Percentiles rank a stretch among this genome's conserved stretches.
Evolutionary conservation across 1,140 invertebrate species (phyloP).

Genomic region (Diuraphis noxia): DNA sequence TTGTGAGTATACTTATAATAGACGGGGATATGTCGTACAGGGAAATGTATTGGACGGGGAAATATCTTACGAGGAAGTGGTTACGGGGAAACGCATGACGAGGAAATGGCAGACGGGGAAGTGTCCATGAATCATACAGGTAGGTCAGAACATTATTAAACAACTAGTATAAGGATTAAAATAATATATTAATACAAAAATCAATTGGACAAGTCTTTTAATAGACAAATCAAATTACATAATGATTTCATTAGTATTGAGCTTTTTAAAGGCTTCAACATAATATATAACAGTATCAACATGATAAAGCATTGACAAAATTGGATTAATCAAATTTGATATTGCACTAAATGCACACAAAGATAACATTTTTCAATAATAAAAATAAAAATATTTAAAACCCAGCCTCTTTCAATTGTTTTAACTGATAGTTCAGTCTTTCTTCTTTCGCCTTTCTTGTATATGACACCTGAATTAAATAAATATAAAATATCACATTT

Average conservation of each 20-base stretch:
- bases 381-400: slow-evolving; percentile 56
- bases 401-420: slow-evolving; percentile 69
- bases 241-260: not conserved
- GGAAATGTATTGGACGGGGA: too few species aligned
- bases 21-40: too few species aligned
- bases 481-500: not conserved
- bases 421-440: slow-evolving; percentile 73
- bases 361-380: not conserved
- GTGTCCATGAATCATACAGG: too few species aligned
- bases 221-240: not conserved
- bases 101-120: too few species aligned
- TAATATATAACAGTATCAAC: not conserved
- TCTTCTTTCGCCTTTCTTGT: slow-evolving; percentile 76
- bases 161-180: not conserved
- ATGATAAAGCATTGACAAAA: not conserved
- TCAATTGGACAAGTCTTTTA: not conserved
- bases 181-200: not conserved
- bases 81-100: too few species aligned
- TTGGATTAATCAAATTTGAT: not conserved
- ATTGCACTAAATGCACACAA: not conserved
- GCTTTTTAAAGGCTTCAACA: slow-evolving; percentile 8
- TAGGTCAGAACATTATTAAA: not conserved
- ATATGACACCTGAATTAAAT: slow-evolving; percentile 64
- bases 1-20: too few species aligned
- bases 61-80: too few species aligned